Evolutionary conservation across 1,140 invertebrate species (phyloP).

Genomic region (Limonius californicus): DNA sequence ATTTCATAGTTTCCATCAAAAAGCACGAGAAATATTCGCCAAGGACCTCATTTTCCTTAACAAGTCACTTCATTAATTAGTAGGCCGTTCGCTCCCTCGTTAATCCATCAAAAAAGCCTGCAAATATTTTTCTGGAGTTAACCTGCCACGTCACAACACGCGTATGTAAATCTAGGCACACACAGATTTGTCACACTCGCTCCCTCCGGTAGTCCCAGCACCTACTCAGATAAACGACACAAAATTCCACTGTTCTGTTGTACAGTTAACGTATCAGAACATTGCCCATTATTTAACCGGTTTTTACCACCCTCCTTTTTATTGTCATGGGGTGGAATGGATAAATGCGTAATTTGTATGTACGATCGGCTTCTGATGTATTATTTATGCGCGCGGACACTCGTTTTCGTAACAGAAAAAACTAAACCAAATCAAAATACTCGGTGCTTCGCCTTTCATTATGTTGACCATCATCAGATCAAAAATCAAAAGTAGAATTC

Average conservation of each 20-base stretch:
- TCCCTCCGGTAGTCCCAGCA: background rate
- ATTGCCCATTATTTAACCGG: constrained; percentile 10
- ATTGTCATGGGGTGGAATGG: background rate
- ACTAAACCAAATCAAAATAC: no score
- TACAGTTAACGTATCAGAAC: constrained; percentile 9
- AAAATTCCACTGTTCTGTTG: background rate
- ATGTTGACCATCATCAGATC: no score
- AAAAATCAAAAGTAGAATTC: background rate
- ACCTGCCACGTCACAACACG: background rate
- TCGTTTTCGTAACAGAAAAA: no score
- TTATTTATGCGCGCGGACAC: no score
- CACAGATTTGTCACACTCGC: background rate
- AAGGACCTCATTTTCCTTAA: no score
- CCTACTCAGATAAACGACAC: background rate
- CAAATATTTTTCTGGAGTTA: background rate
- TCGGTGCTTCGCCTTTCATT: no score
- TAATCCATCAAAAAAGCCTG: background rate
- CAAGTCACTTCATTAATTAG: no score
- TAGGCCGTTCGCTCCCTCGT: background rate
- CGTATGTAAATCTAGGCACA: background rate
- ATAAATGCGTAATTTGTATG: background rate
- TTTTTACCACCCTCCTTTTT: constrained; percentile 2
- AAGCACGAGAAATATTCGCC: no score
- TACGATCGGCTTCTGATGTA: background rate
- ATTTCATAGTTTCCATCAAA: no score